Base-by-base conservation (phyloP, 2,888 invertebrate genomes). In the Dilophus febrilis region DNA sequence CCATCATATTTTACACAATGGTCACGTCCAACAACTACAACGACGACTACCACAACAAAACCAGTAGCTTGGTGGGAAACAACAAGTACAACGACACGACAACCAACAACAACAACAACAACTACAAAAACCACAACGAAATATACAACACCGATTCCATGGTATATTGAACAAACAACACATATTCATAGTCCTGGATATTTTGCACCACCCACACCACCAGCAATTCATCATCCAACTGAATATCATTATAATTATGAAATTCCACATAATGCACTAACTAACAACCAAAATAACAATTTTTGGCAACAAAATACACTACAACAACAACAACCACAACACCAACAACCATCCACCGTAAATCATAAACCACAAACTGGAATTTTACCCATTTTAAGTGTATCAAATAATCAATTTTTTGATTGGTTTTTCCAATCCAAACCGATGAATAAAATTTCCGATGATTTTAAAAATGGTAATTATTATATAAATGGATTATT, bases 341-440 rank as follows among this genome's bases (percentile, higher is more conserved):
- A 22, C 8, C 22, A 22, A 22, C 22, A 32, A 27, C 26, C 16
- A 22, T 22, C 22, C n/a, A 36, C 18, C 7, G 28, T 40, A 18
- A 31, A 35, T 34, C 27, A 36, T 14, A 17, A 31, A 27, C 40
- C 37, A 17, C 43, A 38, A 31, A 19, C 19, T 6, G 40, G 40
- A 26, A 35, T 32, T 19, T 29, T 39, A n/a, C 33, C 39, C 27
- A 11, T 34, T 22, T 32, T 39, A 12, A 39, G 39, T 27, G 28
- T 39, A 12, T 27, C 34, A 11, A 38, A 44, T 42, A 41, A 40
- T 7, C 45, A 46, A 22, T 49, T 47, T 27, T 42, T 44, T 11
- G 40, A 45, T 17, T 47, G 49, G 47, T 44, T 49, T 22, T 44
- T 49, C 31, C 47, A 48, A 26, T 16, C 40, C 7, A 50, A 47